Evolutionary conservation across 1,140 invertebrate species (phyloP).

Genomic region (Macrosteles quadrilineatus): DNA sequence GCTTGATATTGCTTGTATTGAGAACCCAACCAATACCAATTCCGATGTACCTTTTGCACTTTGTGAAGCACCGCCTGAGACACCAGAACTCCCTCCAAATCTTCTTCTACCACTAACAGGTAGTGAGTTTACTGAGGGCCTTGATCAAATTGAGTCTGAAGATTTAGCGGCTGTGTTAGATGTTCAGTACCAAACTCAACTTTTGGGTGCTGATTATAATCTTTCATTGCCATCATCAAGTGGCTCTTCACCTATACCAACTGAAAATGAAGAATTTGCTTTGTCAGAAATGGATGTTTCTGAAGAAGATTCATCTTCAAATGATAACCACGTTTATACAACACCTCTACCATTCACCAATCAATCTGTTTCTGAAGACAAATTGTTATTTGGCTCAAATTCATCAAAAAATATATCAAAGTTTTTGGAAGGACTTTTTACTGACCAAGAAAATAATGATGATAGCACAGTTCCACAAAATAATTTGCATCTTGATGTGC

Average conservation of each 20-base stretch:
- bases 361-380: neutral
- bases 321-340: conserved; percentile 1
- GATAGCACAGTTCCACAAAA: neutral
- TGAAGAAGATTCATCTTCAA: conserved; percentile 8
- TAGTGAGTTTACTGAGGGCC: conserved; percentile 19
- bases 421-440: conserved; percentile 30
- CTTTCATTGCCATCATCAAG: conserved; percentile 12
- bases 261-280: conserved; percentile 20
- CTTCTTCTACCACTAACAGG: neutral
- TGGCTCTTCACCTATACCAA: conserved; percentile 23
- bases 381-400: conserved; percentile 20
- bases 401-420: conserved; percentile 31
- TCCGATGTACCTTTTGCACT: neutral
- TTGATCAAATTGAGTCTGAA: conserved; percentile 20
- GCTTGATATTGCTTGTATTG: conserved; percentile 18
- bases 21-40: neutral
- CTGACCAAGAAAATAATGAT: neutral
- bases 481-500: neutral
- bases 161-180: conserved; percentile 18
- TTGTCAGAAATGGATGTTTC: conserved; percentile 22
- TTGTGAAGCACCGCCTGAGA: neutral
- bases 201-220: conserved; percentile 12
- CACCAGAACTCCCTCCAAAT: neutral
- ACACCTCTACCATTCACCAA: neutral
- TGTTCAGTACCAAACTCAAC: conserved; percentile 12